phyloP scores from a whole-genome alignment of 1,140 invertebrate species.

The Lucilia sericata region DNA sequence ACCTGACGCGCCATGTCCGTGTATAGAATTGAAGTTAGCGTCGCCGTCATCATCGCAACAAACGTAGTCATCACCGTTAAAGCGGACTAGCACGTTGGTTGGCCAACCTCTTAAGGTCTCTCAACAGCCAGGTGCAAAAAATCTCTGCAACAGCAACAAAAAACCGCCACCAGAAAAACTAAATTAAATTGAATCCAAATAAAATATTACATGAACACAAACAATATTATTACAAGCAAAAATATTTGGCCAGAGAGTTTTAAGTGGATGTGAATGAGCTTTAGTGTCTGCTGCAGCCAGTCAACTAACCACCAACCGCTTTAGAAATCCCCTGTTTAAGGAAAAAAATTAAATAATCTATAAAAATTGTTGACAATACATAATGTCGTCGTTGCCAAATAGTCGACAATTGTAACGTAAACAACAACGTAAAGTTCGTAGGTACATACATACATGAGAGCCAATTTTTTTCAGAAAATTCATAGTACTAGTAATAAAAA shows the following conservation, averaged over 20 bases:
- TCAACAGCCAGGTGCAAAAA: conserved; percentile 19
- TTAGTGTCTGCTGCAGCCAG: not conserved
- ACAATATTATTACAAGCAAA: not conserved
- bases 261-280: not conserved
- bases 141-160: not conserved
- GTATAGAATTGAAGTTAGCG: not conserved
- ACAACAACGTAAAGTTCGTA: not conserved
- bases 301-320: not conserved
- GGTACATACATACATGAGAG: too few relatives aligned
- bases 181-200: conserved; percentile 18
- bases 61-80: not conserved
- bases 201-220: conserved; percentile 26
- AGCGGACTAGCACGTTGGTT: too few relatives aligned
- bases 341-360: not conserved
- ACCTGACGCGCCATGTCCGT: conserved; percentile 8
- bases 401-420: conserved; percentile 21
- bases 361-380: conserved; percentile 35
- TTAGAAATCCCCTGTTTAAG: not conserved
- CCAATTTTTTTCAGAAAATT: not conserved
- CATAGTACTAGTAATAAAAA: not conserved
- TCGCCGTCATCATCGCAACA: not conserved
- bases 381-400: conserved; percentile 30
- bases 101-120: not conserved
- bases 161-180: not conserved
- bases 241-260: not conserved